Percentiles rank a stretch among this genome's conserved stretches.
Evolutionary conservation across 2,797 vertebrate genomes (phyloP).

Genomic region (Danio jaintianensis): DNA sequence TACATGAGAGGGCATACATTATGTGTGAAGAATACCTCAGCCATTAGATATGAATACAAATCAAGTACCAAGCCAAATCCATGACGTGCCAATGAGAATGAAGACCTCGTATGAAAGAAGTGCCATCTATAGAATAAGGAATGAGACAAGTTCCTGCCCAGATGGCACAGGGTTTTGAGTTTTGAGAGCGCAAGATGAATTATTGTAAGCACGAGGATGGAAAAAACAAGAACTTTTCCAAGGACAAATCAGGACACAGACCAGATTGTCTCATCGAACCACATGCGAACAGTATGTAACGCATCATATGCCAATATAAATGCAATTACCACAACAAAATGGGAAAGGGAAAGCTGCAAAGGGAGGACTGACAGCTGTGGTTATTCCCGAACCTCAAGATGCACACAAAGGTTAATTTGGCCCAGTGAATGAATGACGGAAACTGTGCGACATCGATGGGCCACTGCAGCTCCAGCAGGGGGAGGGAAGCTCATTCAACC

Average conservation of each 20-base stretch:
- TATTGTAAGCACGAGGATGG: constrained; percentile 5
- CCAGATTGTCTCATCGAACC: constrained; percentile 33
- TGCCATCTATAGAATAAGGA: constrained; percentile 14
- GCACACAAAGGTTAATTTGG: constrained; percentile 40
- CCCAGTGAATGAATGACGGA: constrained; percentile 40
- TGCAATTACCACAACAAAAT: constrained; percentile 26
- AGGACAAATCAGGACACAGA: constrained; percentile 32
- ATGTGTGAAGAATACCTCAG: constrained; percentile 35
- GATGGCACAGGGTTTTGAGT: constrained; percentile 8
- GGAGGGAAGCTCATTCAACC: constrained; percentile 50
- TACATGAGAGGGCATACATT: constrained; percentile 16
- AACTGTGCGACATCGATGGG: constrained; percentile 32
- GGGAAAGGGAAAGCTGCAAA: neutral
- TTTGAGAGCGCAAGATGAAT: constrained; percentile 13
- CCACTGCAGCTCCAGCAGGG: constrained; percentile 44
- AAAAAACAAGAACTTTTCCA: constrained; percentile 38
- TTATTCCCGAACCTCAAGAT: constrained; percentile 21
- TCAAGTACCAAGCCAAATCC: constrained; percentile 53
- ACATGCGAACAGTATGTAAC: neutral
- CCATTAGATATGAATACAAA: constrained; percentile 38
- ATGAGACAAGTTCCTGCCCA: neutral
- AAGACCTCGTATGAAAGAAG: neutral
- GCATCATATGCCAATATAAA: constrained; percentile 1
- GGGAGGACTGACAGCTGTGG: constrained; percentile 7
- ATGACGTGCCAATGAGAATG: constrained; percentile 65